Base-by-base conservation (phyloP, 2,113 vertebrate species). In the Amphiprion ocellaris region DNA sequence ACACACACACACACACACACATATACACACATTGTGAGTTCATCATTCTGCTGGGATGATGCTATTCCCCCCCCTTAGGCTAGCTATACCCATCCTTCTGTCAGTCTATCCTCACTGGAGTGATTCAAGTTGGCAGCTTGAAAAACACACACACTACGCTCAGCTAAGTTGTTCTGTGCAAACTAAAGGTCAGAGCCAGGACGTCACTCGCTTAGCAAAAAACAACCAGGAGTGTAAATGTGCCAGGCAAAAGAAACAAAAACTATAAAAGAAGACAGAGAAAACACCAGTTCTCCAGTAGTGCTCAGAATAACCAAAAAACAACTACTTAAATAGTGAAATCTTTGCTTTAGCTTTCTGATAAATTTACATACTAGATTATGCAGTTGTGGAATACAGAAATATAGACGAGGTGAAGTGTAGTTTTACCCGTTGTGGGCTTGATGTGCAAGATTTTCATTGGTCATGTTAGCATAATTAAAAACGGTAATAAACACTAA, bases 101-200 rank as follows among this genome's bases (percentile, higher is more conserved):
- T 94, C 92, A 86, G 85, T 92, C 84, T 69, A 55, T 81, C 83
- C 61, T 89, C 76, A 61, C 58, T 82, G 69, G 54, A 82, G 65
- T 89, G 77, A 92, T 87, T 87, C 70, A 86, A 81, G 81, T 87
- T 88, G 90, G 69, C 89, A 84, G 76, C 56, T 49, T 74, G 9
- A 86, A 85, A 86, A 77, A 88, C 74, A 88, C 79, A 85, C 47
- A 85, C 70, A 85, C 70, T 69, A 67, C 33, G 58, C 85, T 91
- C 82, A 75, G 84, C 88, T 85, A 81, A 89, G 77, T 87, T 80
- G 67, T 80, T 87, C 49, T 80, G 33, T 46, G 78, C 73, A 79
- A 89, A 84, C 74, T 73, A 91, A 88, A 90, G 89, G 92, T 94
- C 89, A 92, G 44, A 75, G 16, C 54, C 78, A 79, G 80, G 83